These are phyloP conservation scores for Nomada ruficornis DNA, from an alignment of 2,888 invertebrate species.

Conservation along the genomic window DNA sequence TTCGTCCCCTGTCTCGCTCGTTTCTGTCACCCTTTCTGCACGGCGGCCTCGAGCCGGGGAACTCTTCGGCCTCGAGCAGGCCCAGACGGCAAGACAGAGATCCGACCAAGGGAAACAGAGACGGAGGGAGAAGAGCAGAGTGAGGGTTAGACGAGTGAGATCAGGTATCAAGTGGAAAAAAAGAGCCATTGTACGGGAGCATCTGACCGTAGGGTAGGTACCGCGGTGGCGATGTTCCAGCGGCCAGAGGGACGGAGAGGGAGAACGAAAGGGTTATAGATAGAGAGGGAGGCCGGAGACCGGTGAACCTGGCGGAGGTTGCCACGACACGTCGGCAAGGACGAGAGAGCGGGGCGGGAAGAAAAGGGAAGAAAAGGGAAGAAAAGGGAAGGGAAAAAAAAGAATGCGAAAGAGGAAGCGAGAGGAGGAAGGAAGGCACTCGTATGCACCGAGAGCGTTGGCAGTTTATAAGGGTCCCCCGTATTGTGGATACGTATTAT, in stretches of 20 bases:
- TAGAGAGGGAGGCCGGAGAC: slow-evolving; percentile 38
- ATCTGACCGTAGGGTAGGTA: slow-evolving; percentile 84
- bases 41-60: background rate
- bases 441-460: slow-evolving; percentile 77
- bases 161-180: slow-evolving; percentile 82
- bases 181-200: slow-evolving; percentile 82
- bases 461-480: slow-evolving; percentile 83
- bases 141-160: slow-evolving; percentile 76
- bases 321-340: slow-evolving; percentile 47
- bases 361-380: slow-evolving; percentile 38
- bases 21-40: slow-evolving; percentile 32
- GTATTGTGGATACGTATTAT: slow-evolving; percentile 83
- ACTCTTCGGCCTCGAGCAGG: slow-evolving; percentile 10
- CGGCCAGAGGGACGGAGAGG: slow-evolving; percentile 37
- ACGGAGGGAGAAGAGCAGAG: slow-evolving; percentile 39
- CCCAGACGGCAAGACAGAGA: background rate
- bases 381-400: slow-evolving; percentile 34
- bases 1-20: background rate
- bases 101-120: slow-evolving; percentile 13
- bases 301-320: slow-evolving; percentile 55
- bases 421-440: slow-evolving; percentile 50
- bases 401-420: slow-evolving; percentile 44
- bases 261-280: slow-evolving; percentile 22
- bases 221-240: slow-evolving; percentile 64
- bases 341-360: slow-evolving; percentile 44